Percentiles rank a stretch among this genome's conserved stretches.
phyloP scores from a whole-genome alignment of 1,140 invertebrate genomes.

The Drosophila pectinifera region DNA sequence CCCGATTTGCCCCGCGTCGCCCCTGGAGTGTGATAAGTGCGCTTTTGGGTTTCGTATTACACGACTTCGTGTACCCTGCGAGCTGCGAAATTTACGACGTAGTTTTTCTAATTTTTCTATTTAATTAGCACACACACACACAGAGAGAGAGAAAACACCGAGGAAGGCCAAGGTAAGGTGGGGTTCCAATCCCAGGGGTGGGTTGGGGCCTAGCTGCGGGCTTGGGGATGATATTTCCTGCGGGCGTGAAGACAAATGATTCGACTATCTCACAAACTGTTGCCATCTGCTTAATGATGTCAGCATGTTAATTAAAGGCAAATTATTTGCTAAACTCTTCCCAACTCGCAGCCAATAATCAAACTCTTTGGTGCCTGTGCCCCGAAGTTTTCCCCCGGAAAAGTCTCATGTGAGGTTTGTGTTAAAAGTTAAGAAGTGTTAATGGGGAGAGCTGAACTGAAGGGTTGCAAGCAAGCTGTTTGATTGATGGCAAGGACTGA shows the following conservation, averaged over 20 bases:
- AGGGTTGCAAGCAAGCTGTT: background rate
- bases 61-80: constrained; percentile 41
- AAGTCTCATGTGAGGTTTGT: background rate
- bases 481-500: constrained; percentile 6
- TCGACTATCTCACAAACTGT: constrained; percentile 67
- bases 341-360: constrained; percentile 15
- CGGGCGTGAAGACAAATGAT: constrained; percentile 67
- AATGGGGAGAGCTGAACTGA: background rate
- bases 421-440: constrained; percentile 36
- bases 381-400: constrained; percentile 9
- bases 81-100: constrained; percentile 69
- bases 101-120: constrained; percentile 81
- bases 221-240: constrained; percentile 51
- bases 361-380: constrained; percentile 5
- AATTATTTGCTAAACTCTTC: constrained; percentile 74
- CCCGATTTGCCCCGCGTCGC: background rate
- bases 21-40: constrained; percentile 74
- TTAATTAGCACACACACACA: constrained; percentile 67
- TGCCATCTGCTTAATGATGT: constrained; percentile 78
- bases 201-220: too few species aligned
- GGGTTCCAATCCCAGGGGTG: constrained; percentile 1
- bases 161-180: constrained; percentile 19
- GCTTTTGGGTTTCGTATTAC: constrained; percentile 69
- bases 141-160: too few species aligned
- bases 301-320: constrained; percentile 79